Base-by-base conservation (phyloP, 2,113 vertebrate species). In the Syrrhaptes paradoxus region DNA sequence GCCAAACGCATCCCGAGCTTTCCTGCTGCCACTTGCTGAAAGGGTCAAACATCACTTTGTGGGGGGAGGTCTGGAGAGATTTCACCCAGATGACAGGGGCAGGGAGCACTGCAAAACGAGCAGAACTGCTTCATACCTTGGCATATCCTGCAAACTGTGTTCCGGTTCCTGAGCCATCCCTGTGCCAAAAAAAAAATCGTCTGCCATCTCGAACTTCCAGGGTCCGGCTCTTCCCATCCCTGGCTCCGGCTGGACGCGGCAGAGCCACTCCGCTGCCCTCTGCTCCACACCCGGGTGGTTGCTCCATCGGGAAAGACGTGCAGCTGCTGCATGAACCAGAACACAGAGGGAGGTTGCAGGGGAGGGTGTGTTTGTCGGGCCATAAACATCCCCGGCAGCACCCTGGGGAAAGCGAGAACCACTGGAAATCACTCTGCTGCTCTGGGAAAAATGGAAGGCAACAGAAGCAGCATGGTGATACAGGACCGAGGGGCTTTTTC, bases 101-200 rank as follows among this genome's bases (percentile, higher is more conserved):
- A 26, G 43, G 31, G 17, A 72, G 24, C 34, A 7, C 20, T 10
- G 31, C 2, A 15, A 57, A 62, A 70, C 5, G 14, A 66, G 31
- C 12, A 55, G 12, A 55, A 22, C 0, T 12, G 0, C 24, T 14
- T 31, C 7, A 1, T 6, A 46, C 51, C 57, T 52, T 15, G 46
- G 17, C 8, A 8, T 0, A 2, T 14, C 59, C 3, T 48, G 38
- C 16, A 34, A 25, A 4, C 3, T 0, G 9, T 11, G 8, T 7
- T n/a, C 21, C 1, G 7, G 41, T 18, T 49, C 16, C 46, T 28
- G 11, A 51, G 46, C 43, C 41, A 4, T 0, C 34, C 29, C 41
- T 4, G 25, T 5, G 24, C 17, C 78, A 21, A 9, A n/a, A 8
- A 67, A 63, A 8, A 2, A 0, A 0, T 4, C 3, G 0, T 0